These are phyloP conservation scores for Oasisia sp. DNA, from an alignment of 2,888 invertebrate species.

Conservation along the genomic window DNA sequence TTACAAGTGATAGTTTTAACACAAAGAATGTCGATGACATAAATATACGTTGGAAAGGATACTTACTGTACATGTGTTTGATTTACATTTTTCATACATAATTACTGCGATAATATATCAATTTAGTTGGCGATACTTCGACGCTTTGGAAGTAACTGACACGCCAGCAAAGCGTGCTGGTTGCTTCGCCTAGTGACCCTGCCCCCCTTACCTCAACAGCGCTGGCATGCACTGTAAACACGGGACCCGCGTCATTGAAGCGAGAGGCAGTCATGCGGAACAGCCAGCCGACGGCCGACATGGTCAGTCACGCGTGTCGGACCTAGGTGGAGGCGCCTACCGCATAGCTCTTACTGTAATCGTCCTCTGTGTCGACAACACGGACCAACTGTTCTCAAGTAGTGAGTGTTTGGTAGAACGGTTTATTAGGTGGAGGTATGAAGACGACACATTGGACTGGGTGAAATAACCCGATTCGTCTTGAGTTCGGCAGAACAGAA, in stretches of 20 bases:
- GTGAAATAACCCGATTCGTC: background rate
- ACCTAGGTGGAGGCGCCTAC: background rate
- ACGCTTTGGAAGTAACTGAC: background rate
- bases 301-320: background rate
- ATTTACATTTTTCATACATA: too few species aligned
- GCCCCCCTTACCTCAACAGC: background rate
- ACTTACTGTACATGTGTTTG: too few species aligned
- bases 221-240: constrained; percentile 7
- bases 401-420: background rate
- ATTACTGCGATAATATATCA: too few species aligned
- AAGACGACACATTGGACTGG: background rate
- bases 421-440: background rate
- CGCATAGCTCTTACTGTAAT: background rate
- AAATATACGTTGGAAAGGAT: too few species aligned
- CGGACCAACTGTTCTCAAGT: background rate
- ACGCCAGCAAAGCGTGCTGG: background rate
- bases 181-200: background rate
- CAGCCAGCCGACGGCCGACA: background rate
- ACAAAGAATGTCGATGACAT: too few species aligned
- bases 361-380: background rate
- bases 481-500: background rate
- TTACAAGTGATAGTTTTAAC: too few species aligned
- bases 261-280: background rate
- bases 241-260: background rate
- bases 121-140: background rate